phyloP scores from a whole-genome alignment of 2,797 vertebrate species.

The Acomys russatus region DNA sequence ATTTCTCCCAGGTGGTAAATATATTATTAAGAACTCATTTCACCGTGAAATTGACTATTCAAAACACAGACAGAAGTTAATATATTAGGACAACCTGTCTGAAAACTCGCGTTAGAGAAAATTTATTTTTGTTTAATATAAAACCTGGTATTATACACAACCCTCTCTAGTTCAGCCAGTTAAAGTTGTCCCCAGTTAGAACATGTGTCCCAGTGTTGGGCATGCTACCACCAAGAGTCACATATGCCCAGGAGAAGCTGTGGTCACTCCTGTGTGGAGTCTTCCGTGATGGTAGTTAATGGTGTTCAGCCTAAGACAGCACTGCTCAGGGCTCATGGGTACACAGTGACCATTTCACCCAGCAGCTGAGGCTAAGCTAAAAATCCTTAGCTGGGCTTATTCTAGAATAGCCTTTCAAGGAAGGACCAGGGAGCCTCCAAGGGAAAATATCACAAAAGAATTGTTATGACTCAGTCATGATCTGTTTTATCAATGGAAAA shows the following conservation, averaged over 20 bases:
- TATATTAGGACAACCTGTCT: constrained; percentile 93
- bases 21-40: constrained; percentile 94
- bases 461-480: not conserved
- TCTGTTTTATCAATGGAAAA: constrained; percentile 54
- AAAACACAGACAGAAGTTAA: constrained; percentile 93
- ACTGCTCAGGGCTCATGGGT: no score
- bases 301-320: not conserved
- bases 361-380: not conserved
- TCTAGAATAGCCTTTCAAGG: not conserved
- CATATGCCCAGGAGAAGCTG: not conserved
- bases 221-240: not conserved
- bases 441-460: not conserved
- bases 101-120: constrained; percentile 89
- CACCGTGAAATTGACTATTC: constrained; percentile 93
- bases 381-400: not conserved
- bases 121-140: constrained; percentile 91
- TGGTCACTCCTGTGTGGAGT: not conserved
- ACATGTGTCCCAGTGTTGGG: not conserved
- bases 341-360: not conserved
- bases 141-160: constrained; percentile 84
- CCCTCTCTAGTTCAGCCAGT: constrained; percentile 79
- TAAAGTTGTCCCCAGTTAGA: constrained; percentile 76
- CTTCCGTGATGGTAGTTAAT: not conserved
- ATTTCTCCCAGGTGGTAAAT: constrained; percentile 93
- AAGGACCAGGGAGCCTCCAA: not conserved